Conservation (phyloP, 1,140 invertebrate species). For the Hyles euphorbiae region DNA sequence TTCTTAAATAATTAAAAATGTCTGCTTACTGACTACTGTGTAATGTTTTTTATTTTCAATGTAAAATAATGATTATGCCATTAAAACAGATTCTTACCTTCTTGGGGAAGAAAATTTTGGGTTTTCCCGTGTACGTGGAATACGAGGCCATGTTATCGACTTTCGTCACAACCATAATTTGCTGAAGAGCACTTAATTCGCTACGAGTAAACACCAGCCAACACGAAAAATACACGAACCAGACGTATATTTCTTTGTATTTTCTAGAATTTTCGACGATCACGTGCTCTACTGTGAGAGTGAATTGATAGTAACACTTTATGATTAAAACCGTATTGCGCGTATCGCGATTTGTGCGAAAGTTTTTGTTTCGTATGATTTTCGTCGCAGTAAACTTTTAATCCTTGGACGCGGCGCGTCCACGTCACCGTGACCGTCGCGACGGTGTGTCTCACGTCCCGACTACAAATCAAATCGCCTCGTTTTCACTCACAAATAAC, state of each 20-base stretch:
- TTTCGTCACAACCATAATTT: slow-evolving; percentile 72
- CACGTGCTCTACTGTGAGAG: slow-evolving; percentile 46
- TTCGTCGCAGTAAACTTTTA: slow-evolving; percentile 65
- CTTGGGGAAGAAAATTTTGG: slow-evolving; percentile 72
- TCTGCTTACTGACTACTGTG: no score
- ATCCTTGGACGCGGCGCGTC: slow-evolving; percentile 57
- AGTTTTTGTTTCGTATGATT: slow-evolving; percentile 58
- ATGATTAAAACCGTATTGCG: slow-evolving; percentile 36
- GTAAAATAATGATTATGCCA: no score
- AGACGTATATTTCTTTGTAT: slow-evolving; percentile 27
- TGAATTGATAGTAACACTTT: slow-evolving; percentile 36
- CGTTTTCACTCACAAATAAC: slow-evolving; percentile 37
- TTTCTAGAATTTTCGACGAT: slow-evolving; percentile 66
- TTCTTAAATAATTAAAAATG: no score
- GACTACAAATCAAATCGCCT: slow-evolving; percentile 20
- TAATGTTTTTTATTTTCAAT: no score
- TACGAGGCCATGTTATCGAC: slow-evolving; percentile 72
- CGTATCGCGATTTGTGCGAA: slow-evolving; percentile 45
- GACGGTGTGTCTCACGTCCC: slow-evolving; percentile 25
- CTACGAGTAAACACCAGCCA: slow-evolving; percentile 48
- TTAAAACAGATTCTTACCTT: slow-evolving; percentile 49
- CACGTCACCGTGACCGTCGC: slow-evolving; percentile 54
- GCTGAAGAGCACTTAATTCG: slow-evolving; percentile 49
- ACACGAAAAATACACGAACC: slow-evolving; percentile 29
- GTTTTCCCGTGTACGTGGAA: slow-evolving; percentile 70